Percentiles rank a stretch among this genome's conserved stretches.
Evolutionary conservation across 2,888 invertebrate genomes (phyloP).

Genomic region (Cheilosia soror): DNA sequence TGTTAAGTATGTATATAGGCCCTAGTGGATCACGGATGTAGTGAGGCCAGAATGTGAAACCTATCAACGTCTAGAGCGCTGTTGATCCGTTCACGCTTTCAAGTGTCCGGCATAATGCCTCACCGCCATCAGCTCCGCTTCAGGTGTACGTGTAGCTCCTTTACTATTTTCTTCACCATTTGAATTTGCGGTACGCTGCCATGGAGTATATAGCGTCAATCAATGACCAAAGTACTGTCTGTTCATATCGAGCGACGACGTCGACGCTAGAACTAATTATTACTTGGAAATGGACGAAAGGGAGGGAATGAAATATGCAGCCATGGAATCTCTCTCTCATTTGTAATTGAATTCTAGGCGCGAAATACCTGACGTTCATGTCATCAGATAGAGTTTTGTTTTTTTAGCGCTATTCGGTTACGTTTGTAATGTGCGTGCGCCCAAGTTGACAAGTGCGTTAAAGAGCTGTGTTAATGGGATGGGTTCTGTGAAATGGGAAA

Average conservation of each 20-base stretch:
- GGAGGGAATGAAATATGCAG: constrained; percentile 42
- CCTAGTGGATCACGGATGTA: constrained; percentile 52
- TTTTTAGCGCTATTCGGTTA: background rate
- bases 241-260: background rate
- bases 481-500: constrained; percentile 45
- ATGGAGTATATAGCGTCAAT: constrained; percentile 53
- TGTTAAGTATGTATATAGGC: constrained; percentile 62
- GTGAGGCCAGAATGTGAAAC: constrained; percentile 18
- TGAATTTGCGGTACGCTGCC: constrained; percentile 40
- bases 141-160: constrained; percentile 20
- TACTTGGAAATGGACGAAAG: constrained; percentile 51
- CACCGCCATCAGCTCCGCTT: background rate
- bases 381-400: constrained; percentile 54
- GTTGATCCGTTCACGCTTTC: constrained; percentile 52
- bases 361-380: constrained; percentile 71
- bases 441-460: constrained; percentile 54
- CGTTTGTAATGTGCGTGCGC: constrained; percentile 30
- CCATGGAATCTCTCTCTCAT: constrained; percentile 66
- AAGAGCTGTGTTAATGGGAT: constrained; percentile 52
- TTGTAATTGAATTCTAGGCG: constrained; percentile 75
- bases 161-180: constrained; percentile 60
- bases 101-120: constrained; percentile 23
- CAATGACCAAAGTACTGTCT: constrained; percentile 4
- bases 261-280: constrained; percentile 58
- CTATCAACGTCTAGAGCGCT: constrained; percentile 25